These are phyloP conservation scores for Xylophagus ater DNA, from an alignment of 2,888 invertebrate genomes.

Conservation along the genomic window DNA sequence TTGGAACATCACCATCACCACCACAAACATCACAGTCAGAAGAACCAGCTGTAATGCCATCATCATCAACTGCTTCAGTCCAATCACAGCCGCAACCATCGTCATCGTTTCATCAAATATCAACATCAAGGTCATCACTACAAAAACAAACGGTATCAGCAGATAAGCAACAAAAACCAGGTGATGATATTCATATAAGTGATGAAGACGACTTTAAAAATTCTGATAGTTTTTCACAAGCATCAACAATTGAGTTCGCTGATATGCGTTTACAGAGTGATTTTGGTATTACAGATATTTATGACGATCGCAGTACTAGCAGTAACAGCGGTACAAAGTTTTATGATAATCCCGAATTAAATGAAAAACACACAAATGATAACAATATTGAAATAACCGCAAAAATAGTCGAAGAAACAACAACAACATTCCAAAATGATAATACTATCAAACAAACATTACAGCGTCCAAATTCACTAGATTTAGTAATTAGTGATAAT, in stretches of 20 bases:
- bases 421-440: conserved; percentile 14
- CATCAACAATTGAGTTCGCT: conserved; percentile 37
- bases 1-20: no score
- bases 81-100: neutral
- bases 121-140: neutral
- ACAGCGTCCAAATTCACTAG: conserved; percentile 34
- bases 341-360: neutral
- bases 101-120: neutral
- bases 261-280: conserved; percentile 24
- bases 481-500: no score
- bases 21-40: neutral
- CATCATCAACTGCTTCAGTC: neutral
- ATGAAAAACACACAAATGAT: conserved; percentile 6
- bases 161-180: conserved; percentile 21
- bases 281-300: conserved; percentile 15
- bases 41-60: neutral
- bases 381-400: conserved; percentile 10
- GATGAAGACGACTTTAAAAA: conserved; percentile 22
- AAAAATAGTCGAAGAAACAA: neutral
- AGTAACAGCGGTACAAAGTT: conserved; percentile 9
- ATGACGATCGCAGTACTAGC: conserved; percentile 10
- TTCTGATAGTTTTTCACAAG: conserved; percentile 37
- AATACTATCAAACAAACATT: conserved; percentile 20
- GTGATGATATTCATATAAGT: no score
- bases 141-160: conserved; percentile 4